phyloP scores from a whole-genome alignment of 2,888 invertebrate genomes.

The Clepsis dumicolana region DNA sequence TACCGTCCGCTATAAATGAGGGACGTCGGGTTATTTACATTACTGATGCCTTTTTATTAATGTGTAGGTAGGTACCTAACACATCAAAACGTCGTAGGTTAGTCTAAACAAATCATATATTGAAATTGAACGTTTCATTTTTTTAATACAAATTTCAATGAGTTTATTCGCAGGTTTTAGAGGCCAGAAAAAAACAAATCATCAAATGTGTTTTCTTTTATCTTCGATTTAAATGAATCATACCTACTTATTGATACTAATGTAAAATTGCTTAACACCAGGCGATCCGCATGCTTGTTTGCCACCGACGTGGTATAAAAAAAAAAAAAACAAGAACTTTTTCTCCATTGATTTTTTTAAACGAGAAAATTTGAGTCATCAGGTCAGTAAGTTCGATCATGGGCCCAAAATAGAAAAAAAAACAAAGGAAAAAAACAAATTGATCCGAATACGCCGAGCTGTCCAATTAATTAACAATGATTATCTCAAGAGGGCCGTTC shows the following conservation, averaged over 20 bases:
- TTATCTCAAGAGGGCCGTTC: constrained; percentile 13
- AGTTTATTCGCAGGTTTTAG: too few relatives aligned
- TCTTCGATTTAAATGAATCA: too few relatives aligned
- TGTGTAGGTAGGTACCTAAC: constrained; percentile 2
- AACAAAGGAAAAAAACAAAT: constrained; percentile 1
- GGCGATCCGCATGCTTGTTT: too few relatives aligned
- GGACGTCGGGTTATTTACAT: constrained; percentile 29
- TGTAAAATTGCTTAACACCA: too few relatives aligned
- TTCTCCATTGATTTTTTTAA: too few relatives aligned
- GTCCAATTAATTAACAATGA: constrained; percentile 18
- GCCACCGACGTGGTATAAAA: too few relatives aligned
- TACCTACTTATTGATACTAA: too few relatives aligned
- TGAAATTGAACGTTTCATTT: background rate
- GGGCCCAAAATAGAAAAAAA: background rate
- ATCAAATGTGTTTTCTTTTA: too few relatives aligned
- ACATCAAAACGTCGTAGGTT: constrained; percentile 5
- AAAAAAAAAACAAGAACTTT: too few relatives aligned
- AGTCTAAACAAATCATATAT: constrained; percentile 2
- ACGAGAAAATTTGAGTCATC: background rate
- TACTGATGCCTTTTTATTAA: constrained; percentile 31
- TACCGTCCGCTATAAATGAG: constrained; percentile 15
- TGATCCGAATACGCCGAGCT: constrained; percentile 2
- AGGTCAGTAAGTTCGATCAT: background rate
- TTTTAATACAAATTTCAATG: background rate
- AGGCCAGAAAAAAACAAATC: too few relatives aligned